phyloP scores from a whole-genome alignment of 2,888 invertebrate genomes.

The Erebia aethiops region DNA sequence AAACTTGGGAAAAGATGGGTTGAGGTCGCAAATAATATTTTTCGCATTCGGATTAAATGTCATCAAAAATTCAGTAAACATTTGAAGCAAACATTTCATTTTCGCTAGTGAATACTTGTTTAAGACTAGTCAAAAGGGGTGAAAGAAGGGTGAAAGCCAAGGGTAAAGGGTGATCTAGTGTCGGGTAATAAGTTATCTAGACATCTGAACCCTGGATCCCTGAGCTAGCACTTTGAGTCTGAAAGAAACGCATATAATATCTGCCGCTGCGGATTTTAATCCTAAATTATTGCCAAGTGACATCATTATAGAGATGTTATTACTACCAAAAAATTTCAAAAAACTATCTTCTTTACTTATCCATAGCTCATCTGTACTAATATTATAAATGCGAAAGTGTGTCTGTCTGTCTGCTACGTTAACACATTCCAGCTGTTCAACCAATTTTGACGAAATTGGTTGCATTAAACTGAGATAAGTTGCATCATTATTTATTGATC shows the following conservation, averaged over 20 bases:
- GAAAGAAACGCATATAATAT: slow-evolving; percentile 70
- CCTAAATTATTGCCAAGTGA: slow-evolving; percentile 71
- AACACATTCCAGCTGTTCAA: too few species aligned
- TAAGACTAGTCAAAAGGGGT: not conserved
- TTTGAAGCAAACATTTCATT: slow-evolving; percentile 1
- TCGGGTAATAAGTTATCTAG: slow-evolving; percentile 28
- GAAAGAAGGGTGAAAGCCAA: not conserved
- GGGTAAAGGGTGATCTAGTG: slow-evolving; percentile 6
- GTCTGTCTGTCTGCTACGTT: too few species aligned
- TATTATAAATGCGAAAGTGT: too few species aligned
- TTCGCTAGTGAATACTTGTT: not conserved
- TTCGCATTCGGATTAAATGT: too few species aligned
- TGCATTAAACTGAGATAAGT: too few species aligned
- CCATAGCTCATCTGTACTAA: too few species aligned
- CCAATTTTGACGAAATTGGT: too few species aligned
- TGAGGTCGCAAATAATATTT: too few species aligned
- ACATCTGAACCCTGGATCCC: slow-evolving; percentile 8
- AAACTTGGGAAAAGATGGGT: too few species aligned
- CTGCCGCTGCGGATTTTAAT: slow-evolving; percentile 76
- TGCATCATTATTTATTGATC: too few species aligned
- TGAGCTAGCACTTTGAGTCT: slow-evolving; percentile 42
- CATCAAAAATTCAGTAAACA: not conserved
- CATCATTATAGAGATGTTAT: slow-evolving; percentile 54
- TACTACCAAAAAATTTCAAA: slow-evolving; percentile 22
- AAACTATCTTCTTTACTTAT: not conserved